These are phyloP conservation scores for Drosophila lutescens DNA, from an alignment of 2,888 invertebrate genomes.

Conservation along the genomic window DNA sequence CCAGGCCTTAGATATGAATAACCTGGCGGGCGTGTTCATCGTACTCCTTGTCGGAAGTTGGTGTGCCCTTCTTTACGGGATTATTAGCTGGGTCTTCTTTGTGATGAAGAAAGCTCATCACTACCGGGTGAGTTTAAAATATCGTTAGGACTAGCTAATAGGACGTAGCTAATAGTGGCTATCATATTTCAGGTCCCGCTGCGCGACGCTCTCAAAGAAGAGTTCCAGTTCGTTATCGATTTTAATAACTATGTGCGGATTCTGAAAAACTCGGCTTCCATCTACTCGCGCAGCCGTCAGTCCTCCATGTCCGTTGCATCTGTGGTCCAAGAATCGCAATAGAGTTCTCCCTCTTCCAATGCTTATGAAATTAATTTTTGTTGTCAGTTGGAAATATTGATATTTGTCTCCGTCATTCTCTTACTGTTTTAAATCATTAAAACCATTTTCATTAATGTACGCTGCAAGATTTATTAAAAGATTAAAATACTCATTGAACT, in stretches of 20 bases:
- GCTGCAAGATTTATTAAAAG: background rate
- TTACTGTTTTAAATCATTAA: background rate
- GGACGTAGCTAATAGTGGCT: background rate
- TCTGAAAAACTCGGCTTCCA: slow-evolving; percentile 85
- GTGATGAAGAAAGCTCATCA: slow-evolving; percentile 78
- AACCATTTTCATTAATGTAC: background rate
- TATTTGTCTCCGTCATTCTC: no score
- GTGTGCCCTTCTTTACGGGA: slow-evolving; percentile 79
- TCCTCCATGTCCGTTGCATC: slow-evolving; percentile 81
- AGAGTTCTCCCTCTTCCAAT: slow-evolving; percentile 11
- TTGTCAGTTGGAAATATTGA: no score
- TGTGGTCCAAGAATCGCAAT: slow-evolving; percentile 55
- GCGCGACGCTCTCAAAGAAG: slow-evolving; percentile 88
- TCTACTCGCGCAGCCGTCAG: slow-evolving; percentile 81
- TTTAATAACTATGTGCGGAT: slow-evolving; percentile 90
- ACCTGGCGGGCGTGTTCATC: slow-evolving; percentile 88
- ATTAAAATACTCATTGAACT: background rate
- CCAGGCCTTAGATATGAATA: slow-evolving; percentile 86
- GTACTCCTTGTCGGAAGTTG: slow-evolving; percentile 86
- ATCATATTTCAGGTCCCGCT: slow-evolving; percentile 86
- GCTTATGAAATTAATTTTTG: background rate
- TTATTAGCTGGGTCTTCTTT: slow-evolving; percentile 79
- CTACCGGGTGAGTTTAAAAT: slow-evolving; percentile 70
- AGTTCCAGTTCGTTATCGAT: slow-evolving; percentile 89
- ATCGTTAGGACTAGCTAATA: no score